A percentile compares a stretch with the other conserved stretches of the same genome.
Evolutionary conservation across 2,888 invertebrate genomes (phyloP).

Genomic region (Allophyes oxyacanthae): DNA sequence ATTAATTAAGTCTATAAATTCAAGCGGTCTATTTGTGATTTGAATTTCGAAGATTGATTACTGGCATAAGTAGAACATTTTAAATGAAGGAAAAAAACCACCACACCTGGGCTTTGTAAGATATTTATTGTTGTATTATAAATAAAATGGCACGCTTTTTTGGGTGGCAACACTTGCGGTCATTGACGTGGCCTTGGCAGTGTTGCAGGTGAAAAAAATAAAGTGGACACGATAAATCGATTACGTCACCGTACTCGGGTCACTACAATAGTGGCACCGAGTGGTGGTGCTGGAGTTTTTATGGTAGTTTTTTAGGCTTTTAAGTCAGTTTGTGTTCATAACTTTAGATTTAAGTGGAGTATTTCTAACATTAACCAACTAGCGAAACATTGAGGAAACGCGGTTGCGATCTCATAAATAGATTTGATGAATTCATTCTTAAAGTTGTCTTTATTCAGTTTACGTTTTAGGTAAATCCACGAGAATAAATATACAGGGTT

Average conservation of each 20-base stretch:
- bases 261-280: no score
- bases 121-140: conserved; percentile 61
- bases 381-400: neutral
- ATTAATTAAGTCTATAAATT: conserved; percentile 39
- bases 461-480: no score
- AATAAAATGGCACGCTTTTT: conserved; percentile 68
- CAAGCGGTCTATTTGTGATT: conserved; percentile 44
- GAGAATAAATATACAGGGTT: neutral
- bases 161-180: conserved; percentile 68
- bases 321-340: conserved; percentile 11
- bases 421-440: neutral
- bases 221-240: conserved; percentile 69
- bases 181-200: conserved; percentile 75
- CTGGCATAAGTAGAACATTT: conserved; percentile 49
- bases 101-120: conserved; percentile 62
- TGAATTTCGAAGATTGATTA: conserved; percentile 63
- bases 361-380: conserved; percentile 5
- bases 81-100: conserved; percentile 54
- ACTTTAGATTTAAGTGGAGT: conserved; percentile 19
- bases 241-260: conserved; percentile 65
- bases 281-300: conserved; percentile 38
- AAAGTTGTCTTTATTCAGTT: neutral
- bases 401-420: conserved; percentile 5
- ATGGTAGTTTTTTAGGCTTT: conserved; percentile 24
- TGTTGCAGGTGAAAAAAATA: conserved; percentile 71